Conservation (phyloP, 2,113 vertebrate species). For the Pholis gunnellus region DNA sequence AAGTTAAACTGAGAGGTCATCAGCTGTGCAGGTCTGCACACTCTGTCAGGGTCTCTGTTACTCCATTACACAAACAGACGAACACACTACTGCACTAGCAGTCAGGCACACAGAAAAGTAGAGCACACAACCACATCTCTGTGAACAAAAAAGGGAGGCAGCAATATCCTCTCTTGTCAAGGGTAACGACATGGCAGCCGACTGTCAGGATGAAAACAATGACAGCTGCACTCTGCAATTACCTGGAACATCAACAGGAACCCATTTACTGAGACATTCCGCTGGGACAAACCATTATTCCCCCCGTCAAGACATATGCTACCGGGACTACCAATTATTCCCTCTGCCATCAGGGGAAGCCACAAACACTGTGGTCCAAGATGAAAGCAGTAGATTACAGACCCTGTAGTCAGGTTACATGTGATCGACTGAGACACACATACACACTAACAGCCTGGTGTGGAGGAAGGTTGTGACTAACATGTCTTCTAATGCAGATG, state of each 20-base stretch:
- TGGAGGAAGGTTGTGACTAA: neutral
- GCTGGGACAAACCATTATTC: conserved; percentile 37
- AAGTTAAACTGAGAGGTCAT: no score
- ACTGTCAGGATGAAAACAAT: conserved; percentile 21
- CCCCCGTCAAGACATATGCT: conserved; percentile 3
- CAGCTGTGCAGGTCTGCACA: no score
- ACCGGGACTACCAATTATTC: conserved; percentile 24
- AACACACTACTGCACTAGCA: neutral
- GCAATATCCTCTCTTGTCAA: conserved; percentile 4
- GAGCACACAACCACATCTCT: neutral
- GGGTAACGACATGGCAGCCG: conserved; percentile 4
- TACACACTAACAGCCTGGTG: neutral
- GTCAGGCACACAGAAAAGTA: neutral
- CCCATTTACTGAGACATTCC: conserved; percentile 30
- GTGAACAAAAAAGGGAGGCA: neutral
- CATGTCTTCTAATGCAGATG: neutral
- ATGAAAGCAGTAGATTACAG: conserved; percentile 4
- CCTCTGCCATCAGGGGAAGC: neutral
- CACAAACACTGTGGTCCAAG: neutral
- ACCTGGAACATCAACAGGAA: conserved; percentile 50
- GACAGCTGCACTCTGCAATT: conserved; percentile 38
- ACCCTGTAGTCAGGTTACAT: neutral
- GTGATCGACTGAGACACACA: neutral
- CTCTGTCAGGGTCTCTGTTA: no score
- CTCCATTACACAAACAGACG: neutral